Evolutionary conservation across 2,888 invertebrate species (phyloP).

Genomic region (Cerastoderma edule): DNA sequence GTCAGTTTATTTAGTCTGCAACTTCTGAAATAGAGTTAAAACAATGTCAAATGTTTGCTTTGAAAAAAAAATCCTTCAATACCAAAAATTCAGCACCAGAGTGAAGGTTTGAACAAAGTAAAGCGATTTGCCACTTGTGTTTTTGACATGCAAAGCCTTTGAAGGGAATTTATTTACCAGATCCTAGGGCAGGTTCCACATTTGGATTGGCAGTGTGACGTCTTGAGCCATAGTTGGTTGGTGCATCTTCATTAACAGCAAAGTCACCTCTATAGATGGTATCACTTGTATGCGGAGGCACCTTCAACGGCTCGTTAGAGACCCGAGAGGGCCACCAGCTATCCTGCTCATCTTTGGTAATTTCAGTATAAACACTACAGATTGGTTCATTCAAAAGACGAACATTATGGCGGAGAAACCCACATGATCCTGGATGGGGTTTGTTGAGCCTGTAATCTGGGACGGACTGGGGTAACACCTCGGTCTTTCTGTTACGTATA

Average conservation of each 20-base stretch:
- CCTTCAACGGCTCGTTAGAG: slow-evolving; percentile 64
- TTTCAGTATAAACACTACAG: slow-evolving; percentile 77
- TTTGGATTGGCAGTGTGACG: slow-evolving; percentile 76
- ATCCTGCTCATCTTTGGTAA: slow-evolving; percentile 67
- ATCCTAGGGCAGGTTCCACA: slow-evolving; percentile 73
- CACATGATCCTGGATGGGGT: slow-evolving; percentile 77
- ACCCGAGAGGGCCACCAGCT: slow-evolving; percentile 79
- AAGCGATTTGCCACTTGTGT: too few relatives aligned
- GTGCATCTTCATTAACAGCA: slow-evolving; percentile 51
- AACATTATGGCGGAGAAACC: slow-evolving; percentile 80
- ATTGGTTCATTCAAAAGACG: slow-evolving; percentile 80
- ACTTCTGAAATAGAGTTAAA: too few relatives aligned
- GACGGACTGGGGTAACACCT: slow-evolving; percentile 52
- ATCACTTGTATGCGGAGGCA: slow-evolving; percentile 75
- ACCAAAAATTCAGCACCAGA: too few relatives aligned
- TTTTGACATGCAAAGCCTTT: background rate
- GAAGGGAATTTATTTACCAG: slow-evolving; percentile 59
- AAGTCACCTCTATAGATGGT: slow-evolving; percentile 77
- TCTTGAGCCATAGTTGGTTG: slow-evolving; percentile 56
- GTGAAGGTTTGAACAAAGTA: too few relatives aligned
- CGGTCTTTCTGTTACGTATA: slow-evolving; percentile 68
- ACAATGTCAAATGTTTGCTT: too few relatives aligned
- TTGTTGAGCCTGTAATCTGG: slow-evolving; percentile 66
- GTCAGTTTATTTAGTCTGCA: too few relatives aligned
- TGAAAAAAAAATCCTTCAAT: too few relatives aligned